Base-by-base conservation (phyloP, 2,797 vertebrate species). In the Cyclopterus lumpus region DNA sequence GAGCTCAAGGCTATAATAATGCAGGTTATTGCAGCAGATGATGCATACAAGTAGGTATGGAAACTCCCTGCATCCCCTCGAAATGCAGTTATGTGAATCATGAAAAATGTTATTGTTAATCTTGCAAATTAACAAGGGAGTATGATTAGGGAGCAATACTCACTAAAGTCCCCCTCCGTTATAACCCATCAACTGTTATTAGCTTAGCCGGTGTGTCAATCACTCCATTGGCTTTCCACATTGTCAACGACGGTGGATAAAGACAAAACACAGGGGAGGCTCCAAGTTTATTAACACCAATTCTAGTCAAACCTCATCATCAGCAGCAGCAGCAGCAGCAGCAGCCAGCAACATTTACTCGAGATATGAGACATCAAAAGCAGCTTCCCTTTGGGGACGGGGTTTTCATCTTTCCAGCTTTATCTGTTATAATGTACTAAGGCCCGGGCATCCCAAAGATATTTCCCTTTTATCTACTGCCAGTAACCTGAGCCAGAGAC, bases 391-490 rank as follows among this genome's bases (percentile, higher is more conserved):
- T 78, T 86, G 68, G 69, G 85, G 24, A 60, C 38, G 55, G 48
- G 70, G 70, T 63, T 88, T 89, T 90, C 81, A 88, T 89, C 81
- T 90, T 59, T 65, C 62, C 67, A 65, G 90, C 85, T 80, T 85
- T 87, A 89, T 89, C 87, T 87, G 74, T 81, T 87, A 89, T 91
- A 82, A 84, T 81, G 75, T 84, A 73, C 83, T 75, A 75, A 80
- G 78, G 79, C 78, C 75, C 54, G 15, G 71, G 62, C 70, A 77
- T 90, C 87, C 82, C 83, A 38, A 73, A 82, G 79, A 90, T 88
- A 83, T 89, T 88, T 87, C 74, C 75, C 85, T 91, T 90, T 92
- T 63, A 91, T 89, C 86, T 78, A 20, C 75, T 77, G 90, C 90
- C 91, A 92, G 83, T 88, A 90, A 84, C 77, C 82, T 84, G 79